Evolutionary conservation across 1,140 invertebrate species (phyloP).

Genomic region (Macrosteles quadrilineatus): DNA sequence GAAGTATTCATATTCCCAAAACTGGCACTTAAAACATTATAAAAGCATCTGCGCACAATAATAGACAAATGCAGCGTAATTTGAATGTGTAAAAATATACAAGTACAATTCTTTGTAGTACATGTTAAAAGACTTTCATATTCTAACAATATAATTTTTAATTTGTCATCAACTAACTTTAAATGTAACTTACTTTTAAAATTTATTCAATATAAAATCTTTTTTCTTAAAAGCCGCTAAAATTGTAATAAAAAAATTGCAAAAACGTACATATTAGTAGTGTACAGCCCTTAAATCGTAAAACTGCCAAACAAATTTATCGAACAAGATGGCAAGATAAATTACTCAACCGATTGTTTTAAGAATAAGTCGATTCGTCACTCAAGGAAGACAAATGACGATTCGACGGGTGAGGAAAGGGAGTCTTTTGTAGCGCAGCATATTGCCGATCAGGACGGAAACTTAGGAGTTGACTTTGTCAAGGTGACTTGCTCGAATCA

Average conservation of each 20-base stretch:
- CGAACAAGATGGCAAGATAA: slow-evolving; percentile 19
- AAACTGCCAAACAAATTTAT: slow-evolving; percentile 15
- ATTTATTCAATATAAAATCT: slow-evolving; percentile 26
- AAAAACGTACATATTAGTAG: slow-evolving; percentile 18
- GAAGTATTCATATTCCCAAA: slow-evolving; percentile 18
- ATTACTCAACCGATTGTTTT: slow-evolving; percentile 17
- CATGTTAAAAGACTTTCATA: slow-evolving; percentile 23
- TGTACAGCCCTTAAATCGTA: slow-evolving; percentile 24
- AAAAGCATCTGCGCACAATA: slow-evolving; percentile 18
- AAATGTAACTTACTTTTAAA: slow-evolving; percentile 4
- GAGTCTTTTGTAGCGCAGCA: slow-evolving; percentile 11
- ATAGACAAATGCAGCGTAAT: slow-evolving; percentile 22
- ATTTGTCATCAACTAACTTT: slow-evolving; percentile 11
- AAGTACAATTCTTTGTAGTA: slow-evolving; percentile 23
- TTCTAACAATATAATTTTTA: slow-evolving; percentile 20
- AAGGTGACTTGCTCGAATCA: background rate
- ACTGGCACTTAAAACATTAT: slow-evolving; percentile 3
- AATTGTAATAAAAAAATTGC: slow-evolving; percentile 17
- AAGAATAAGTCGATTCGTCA: background rate
- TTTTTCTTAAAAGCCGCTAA: slow-evolving; percentile 18
- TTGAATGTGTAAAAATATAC: slow-evolving; percentile 25
- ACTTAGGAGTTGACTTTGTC: background rate
- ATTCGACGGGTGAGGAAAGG: background rate
- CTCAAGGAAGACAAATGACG: background rate
- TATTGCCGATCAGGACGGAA: slow-evolving; percentile 17